These are phyloP conservation scores for Dendronephthya gigantea DNA, from an alignment of 64 coral and sea anemone species.

Conservation along the genomic window DNA sequence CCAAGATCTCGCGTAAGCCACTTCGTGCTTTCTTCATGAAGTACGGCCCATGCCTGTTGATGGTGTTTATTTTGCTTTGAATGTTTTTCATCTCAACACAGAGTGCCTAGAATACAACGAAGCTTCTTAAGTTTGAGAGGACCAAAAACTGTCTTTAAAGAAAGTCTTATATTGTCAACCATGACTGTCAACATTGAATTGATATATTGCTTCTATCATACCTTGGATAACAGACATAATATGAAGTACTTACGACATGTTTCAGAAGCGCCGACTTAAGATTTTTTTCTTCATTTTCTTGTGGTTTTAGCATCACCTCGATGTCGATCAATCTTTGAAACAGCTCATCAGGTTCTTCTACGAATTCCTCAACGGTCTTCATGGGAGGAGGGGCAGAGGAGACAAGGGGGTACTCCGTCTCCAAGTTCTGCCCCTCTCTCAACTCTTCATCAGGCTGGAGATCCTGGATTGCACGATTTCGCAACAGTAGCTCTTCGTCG, in stretches of 20 bases:
- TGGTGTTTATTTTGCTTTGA: neutral
- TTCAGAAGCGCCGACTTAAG: neutral
- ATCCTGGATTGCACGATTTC: neutral
- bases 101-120: neutral
- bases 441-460: neutral
- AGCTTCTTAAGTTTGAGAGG: neutral
- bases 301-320: neutral
- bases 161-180: too few species aligned
- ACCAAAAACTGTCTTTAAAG: too few species aligned
- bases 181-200: too few species aligned
- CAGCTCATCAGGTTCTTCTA: neutral
- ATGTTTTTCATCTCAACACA: constrained; percentile 13
- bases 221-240: neutral
- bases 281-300: neutral
- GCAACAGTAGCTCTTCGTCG: neutral
- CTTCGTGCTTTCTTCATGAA: neutral
- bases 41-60: neutral
- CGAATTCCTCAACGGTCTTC: neutral
- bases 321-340: neutral
- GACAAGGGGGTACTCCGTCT: neutral
- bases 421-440: neutral
- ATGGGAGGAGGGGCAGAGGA: neutral
- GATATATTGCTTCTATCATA: too few species aligned
- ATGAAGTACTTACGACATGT: neutral
- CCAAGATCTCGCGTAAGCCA: neutral